phyloP scores from a whole-genome alignment of 2,888 invertebrate genomes.

The Coleophora deauratella region DNA sequence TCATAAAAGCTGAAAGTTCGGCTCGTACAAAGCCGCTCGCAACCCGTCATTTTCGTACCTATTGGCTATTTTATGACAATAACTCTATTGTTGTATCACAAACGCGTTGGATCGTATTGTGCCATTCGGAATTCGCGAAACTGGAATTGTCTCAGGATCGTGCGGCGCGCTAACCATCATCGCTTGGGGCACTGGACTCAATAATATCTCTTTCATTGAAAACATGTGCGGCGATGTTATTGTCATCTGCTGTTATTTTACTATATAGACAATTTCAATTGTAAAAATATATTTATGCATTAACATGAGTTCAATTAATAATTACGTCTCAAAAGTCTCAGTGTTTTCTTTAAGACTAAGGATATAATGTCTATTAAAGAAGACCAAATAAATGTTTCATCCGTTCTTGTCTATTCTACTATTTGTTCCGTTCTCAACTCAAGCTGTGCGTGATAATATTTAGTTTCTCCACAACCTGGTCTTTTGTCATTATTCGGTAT shows the following conservation, averaged over 20 bases:
- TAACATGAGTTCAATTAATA: too few relatives aligned
- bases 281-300: too few relatives aligned
- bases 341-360: too few relatives aligned
- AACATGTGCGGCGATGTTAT: neutral
- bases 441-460: conserved; percentile 69
- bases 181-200: conserved; percentile 30
- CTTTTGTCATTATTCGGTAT: conserved; percentile 49
- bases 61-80: conserved; percentile 73
- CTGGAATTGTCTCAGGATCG: conserved; percentile 65
- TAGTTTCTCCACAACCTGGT: conserved; percentile 49
- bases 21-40: conserved; percentile 52
- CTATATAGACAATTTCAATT: neutral
- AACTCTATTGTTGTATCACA: conserved; percentile 51
- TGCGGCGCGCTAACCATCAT: conserved; percentile 53
- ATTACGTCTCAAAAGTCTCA: too few relatives aligned
- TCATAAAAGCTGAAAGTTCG: conserved; percentile 60
- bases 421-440: conserved; percentile 37
- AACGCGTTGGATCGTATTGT: conserved; percentile 55
- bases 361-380: neutral
- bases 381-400: neutral
- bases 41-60: conserved; percentile 72
- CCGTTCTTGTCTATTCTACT: conserved; percentile 23
- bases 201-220: conserved; percentile 15
- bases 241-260: conserved; percentile 3
- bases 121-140: conserved; percentile 58